Evolutionary conservation across 2,113 vertebrate genomes (phyloP).

Genomic region (Lota lota): DNA sequence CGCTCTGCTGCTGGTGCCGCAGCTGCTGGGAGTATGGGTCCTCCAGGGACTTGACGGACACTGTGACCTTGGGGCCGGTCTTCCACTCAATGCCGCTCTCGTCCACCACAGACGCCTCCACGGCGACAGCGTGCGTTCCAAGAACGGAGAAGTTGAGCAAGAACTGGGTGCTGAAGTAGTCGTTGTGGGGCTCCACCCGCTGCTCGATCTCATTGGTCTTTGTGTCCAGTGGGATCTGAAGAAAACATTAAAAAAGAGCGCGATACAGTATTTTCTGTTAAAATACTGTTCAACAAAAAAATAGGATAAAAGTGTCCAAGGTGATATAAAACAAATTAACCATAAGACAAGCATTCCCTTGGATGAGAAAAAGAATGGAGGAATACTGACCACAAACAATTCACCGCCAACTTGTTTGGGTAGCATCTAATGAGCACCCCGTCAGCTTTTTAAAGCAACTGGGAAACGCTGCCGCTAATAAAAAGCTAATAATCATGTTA

Average conservation of each 20-base stretch:
- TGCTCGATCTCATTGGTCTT: constrained; percentile 95
- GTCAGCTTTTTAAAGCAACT: too few species aligned
- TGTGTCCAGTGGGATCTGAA: constrained; percentile 83
- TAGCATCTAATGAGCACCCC: too few species aligned
- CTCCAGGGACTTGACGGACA: constrained; percentile 91
- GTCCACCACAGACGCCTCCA: constrained; percentile 94
- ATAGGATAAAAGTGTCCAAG: too few species aligned
- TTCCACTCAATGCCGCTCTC: constrained; percentile 91
- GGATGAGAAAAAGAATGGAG: too few species aligned
- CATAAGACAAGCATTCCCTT: too few species aligned
- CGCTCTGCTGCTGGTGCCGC: constrained; percentile 77
- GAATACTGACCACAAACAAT: too few species aligned
- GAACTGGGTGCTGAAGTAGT: constrained; percentile 99
- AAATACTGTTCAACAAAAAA: too few species aligned
- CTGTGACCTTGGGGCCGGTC: constrained; percentile 87
- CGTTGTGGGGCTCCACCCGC: constrained; percentile 94
- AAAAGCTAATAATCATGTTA: too few species aligned
- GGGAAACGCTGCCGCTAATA: too few species aligned
- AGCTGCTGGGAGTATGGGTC: constrained; percentile 93
- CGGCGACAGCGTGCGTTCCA: constrained; percentile 88
- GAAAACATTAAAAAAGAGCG: constrained; percentile 23
- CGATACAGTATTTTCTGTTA: too few species aligned
- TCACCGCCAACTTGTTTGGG: too few species aligned
- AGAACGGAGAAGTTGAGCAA: constrained; percentile 89
- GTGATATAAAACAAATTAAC: too few species aligned